These are phyloP conservation scores for Lepidurus arcticus DNA, from an alignment of 1,140 invertebrate species.

Conservation along the genomic window DNA sequence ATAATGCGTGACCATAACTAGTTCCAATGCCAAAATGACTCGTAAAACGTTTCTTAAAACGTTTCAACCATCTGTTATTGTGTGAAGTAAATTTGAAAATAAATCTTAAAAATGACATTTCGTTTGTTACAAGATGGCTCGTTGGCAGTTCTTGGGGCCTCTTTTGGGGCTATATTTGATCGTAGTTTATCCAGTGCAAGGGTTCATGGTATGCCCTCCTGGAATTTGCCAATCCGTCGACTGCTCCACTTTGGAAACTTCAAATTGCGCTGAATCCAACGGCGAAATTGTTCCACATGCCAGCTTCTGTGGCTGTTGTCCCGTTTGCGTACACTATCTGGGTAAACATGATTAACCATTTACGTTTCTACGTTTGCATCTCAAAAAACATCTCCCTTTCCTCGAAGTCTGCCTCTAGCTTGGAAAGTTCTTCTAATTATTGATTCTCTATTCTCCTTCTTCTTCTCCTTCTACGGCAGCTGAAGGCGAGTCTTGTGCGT, in stretches of 20 bases:
- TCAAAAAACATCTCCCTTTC: background rate
- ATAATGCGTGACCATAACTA: too few relatives aligned
- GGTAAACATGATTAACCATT: background rate
- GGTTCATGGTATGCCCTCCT: background rate
- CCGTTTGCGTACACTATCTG: background rate
- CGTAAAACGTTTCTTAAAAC: too few relatives aligned
- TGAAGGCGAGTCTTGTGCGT: conserved; percentile 6
- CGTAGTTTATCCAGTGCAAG: background rate
- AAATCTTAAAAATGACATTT: too few relatives aligned
- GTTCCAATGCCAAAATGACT: too few relatives aligned
- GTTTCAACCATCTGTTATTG: too few relatives aligned
- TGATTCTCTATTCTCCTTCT: background rate
- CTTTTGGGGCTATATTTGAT: background rate
- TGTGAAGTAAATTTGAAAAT: too few relatives aligned
- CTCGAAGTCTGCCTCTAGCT: background rate
- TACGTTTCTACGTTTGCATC: too few relatives aligned
- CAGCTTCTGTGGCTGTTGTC: background rate
- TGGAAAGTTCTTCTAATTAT: conserved; percentile 11
- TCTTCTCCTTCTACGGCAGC: background rate
- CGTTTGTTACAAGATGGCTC: background rate
- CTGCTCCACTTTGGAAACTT: background rate
- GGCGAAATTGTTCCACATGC: background rate
- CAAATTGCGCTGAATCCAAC: background rate
- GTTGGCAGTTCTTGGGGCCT: background rate
- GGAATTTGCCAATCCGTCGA: background rate